A percentile compares a stretch with the other conserved stretches of the same genome.
phyloP scores from a whole-genome alignment of 2,888 invertebrate species.

The Anarsia innoxiella region DNA sequence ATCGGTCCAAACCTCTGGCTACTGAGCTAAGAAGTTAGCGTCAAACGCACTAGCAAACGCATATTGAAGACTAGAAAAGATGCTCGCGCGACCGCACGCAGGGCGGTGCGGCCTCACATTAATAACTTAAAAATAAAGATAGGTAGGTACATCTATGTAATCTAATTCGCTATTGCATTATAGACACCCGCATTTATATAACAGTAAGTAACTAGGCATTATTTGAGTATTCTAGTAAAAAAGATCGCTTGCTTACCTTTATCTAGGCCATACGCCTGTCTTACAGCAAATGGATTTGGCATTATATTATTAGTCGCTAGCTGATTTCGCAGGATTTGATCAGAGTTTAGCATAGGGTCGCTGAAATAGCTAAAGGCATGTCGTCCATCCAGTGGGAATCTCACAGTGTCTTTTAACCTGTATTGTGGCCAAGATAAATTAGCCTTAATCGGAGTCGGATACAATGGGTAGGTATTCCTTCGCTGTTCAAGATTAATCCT shows the following conservation, averaged over 20 bases:
- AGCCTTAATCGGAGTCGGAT: constrained; percentile 54
- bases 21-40: too few species aligned
- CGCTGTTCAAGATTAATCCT: constrained; percentile 43
- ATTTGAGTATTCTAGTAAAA: too few species aligned
- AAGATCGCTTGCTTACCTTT: constrained; percentile 38
- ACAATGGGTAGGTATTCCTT: constrained; percentile 53
- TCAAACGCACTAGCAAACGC: too few species aligned
- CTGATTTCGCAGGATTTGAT: constrained; percentile 49
- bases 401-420: constrained; percentile 36
- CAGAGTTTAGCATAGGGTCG: constrained; percentile 47
- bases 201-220: too few species aligned
- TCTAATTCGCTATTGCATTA: too few species aligned
- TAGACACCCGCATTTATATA: too few species aligned
- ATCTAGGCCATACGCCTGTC: constrained; percentile 54
- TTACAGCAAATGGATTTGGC: constrained; percentile 42
- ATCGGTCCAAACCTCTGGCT: too few species aligned
- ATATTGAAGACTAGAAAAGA: too few species aligned
- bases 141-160: too few species aligned
- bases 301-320: constrained; percentile 48
- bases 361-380: constrained; percentile 40
- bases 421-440: constrained; percentile 40
- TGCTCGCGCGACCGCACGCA: too few species aligned
- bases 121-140: too few species aligned
- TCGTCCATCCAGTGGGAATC: constrained; percentile 32
- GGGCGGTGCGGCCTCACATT: too few species aligned